Evolutionary conservation across 2,888 invertebrate species (phyloP).

Genomic region (Lissocephala sabroskyi): DNA sequence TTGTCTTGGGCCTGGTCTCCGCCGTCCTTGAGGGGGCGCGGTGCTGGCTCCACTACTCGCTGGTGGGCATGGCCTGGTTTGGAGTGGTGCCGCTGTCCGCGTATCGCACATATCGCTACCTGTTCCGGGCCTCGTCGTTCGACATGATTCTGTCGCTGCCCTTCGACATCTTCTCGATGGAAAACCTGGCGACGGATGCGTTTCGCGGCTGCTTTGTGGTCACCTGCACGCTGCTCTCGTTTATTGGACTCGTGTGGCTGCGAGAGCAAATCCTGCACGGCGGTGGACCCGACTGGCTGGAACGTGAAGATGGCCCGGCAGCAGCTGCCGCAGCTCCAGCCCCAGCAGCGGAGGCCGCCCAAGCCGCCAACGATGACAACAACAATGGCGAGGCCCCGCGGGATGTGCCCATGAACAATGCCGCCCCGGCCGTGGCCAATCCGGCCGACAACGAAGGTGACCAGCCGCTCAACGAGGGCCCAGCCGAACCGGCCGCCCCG

Average conservation of each 20-base stretch:
- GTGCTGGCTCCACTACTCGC: conserved; percentile 97
- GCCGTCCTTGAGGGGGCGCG: conserved; percentile 94
- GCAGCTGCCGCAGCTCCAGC: conserved; percentile 69
- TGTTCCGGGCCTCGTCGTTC: conserved; percentile 89
- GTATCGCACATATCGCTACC: conserved; percentile 93
- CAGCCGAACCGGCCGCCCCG: conserved; percentile 74
- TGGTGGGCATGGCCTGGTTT: conserved; percentile 98
- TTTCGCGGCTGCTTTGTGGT: conserved; percentile 98
- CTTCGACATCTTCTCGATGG: conserved; percentile 92
- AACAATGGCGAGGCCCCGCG: conserved; percentile 59
- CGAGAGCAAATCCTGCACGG: conserved; percentile 98
- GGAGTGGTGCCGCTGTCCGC: conserved; percentile 97
- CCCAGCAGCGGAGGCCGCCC: conserved; percentile 33
- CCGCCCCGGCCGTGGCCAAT: conserved; percentile 62
- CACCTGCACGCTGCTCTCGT: conserved; percentile 94
- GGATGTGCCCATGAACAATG: conserved; percentile 67
- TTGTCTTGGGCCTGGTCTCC: conserved; percentile 89
- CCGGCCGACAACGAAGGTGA: conserved; percentile 73
- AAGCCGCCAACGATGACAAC: conserved; percentile 71
- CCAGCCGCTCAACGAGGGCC: conserved; percentile 74
- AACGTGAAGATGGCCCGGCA: conserved; percentile 76
- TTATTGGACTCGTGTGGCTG: conserved; percentile 97
- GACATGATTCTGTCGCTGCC: conserved; percentile 90
- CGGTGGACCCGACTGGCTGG: conserved; percentile 97
- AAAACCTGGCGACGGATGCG: conserved; percentile 93